These are phyloP conservation scores for Anoura caudifer DNA, from an alignment of 2,113 vertebrate genomes.

Conservation along the genomic window DNA sequence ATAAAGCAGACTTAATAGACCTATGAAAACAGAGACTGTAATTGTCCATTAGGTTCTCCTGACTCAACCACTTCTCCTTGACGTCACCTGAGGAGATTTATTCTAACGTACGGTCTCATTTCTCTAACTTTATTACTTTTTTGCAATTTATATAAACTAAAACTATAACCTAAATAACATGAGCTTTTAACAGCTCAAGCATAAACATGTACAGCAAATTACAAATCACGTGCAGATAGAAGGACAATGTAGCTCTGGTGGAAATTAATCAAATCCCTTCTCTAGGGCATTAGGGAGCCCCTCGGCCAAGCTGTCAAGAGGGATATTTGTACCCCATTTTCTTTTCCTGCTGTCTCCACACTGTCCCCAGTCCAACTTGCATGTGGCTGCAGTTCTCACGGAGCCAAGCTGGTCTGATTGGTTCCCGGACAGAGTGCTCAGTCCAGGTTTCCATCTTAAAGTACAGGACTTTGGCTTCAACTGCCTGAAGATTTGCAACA, in stretches of 20 bases:
- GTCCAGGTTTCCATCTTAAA: not conserved
- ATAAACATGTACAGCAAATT: not conserved
- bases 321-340: not conserved
- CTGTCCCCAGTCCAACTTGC: not conserved
- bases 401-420: not conserved
- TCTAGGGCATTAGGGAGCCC: not conserved
- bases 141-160: not conserved
- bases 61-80: not conserved
- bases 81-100: not conserved
- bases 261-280: not conserved
- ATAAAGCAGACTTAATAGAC: not conserved
- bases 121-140: not conserved
- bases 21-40: not conserved
- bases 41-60: not conserved
- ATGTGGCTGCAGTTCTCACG: not conserved
- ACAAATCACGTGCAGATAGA: conserved; percentile 20
- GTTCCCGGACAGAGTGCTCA: not conserved
- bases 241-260: not conserved
- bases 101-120: not conserved
- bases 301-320: not conserved
- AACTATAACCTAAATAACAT: not conserved
- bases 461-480: not conserved
- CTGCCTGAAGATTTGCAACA: not conserved
- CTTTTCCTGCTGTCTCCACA: not conserved
- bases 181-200: not conserved